Evolutionary conservation across 2,797 vertebrate genomes (phyloP), one percentile per base, ranked within the genome.

Genomic region (Gymnoscopelus braueri): DNA sequence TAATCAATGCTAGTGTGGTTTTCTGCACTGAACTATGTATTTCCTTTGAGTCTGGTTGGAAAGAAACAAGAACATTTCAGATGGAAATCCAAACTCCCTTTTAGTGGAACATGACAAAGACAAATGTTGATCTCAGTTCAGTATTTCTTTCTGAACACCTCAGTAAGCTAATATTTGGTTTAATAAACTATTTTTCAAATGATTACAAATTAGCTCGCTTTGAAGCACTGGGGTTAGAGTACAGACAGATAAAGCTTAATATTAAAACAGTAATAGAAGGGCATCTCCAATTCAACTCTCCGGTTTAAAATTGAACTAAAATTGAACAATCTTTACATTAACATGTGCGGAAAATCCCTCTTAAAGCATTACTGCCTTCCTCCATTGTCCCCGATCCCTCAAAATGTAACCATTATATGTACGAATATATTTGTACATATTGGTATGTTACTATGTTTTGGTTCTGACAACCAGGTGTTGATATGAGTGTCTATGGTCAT

Each of bases 401-500:
- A 83, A 69, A 74, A 83, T 75, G 84, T 67, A 72, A 29, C 52
- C 50, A 44, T 49, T 58, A 63, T 75, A 72, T 57, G 70, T 23
- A 44, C 51, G 19, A 51, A 26, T 61, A 59, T 35, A 60, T 50
- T 60, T 48, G 29, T 23, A 55, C 44, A 14, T 15, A 65, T 72
- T 55, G 44, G 1, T 80, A 66, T 44, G 14, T 44, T 62, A 35
- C n/a, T 1, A 82, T 54, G 47, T 86, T 89, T 86, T 84, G 81
- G 89, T 88, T 80, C 69, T 66, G 69, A 85, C 55, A 65, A 77
- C 83, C 74, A 86, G 72, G 52, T 82, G 84, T 77, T 71, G 81
- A 84, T 83, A 75, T 84, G 80, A 87, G 69, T 57, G 64, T 61
- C 64, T 56, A 65, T 19, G 47, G 70, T 69, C 65, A 76, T 78